A percentile compares a stretch with the other conserved stretches of the same genome.
phyloP scores from a whole-genome alignment of 2,797 vertebrate genomes.

The Oreochromis mossambicus region DNA sequence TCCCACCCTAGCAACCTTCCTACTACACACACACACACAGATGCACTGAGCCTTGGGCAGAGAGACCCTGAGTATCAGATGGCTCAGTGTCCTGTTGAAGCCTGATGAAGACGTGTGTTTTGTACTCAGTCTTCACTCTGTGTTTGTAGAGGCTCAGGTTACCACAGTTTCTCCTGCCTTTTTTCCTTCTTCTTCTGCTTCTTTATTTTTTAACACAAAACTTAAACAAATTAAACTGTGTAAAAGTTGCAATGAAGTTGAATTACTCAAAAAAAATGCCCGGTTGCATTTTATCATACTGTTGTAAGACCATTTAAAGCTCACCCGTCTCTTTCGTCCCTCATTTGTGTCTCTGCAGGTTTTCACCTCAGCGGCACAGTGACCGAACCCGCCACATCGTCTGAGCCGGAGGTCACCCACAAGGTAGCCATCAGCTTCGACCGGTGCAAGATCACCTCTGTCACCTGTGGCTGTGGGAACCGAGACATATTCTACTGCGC shows the following conservation, averaged over 20 bases:
- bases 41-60: not conserved
- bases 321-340: not conserved
- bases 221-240: not conserved
- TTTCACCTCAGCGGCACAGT: conserved; percentile 98
- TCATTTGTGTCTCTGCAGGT: conserved; percentile 70
- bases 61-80: conserved; percentile 37
- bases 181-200: not conserved
- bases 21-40: not conserved
- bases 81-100: conserved; percentile 11
- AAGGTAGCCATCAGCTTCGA: conserved; percentile 99
- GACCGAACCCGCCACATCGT: conserved; percentile 84
- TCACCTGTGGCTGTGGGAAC: conserved; percentile 97
- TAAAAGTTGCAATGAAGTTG: not conserved
- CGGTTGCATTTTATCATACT: not conserved
- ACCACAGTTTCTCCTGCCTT: not conserved
- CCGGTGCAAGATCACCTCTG: conserved; percentile 98
- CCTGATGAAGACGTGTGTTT: conserved; percentile 43
- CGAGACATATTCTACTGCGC: conserved; percentile 98
- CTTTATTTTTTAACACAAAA: not conserved
- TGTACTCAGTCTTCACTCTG: conserved; percentile 21
- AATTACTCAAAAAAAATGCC: not conserved
- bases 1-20: conserved; percentile 3
- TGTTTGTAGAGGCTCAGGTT: conserved; percentile 39
- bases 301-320: not conserved
- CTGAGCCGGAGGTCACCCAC: conserved; percentile 92